Conservation (phyloP, 1,140 invertebrate genomes). For the Cherax quadricarinatus region DNA sequence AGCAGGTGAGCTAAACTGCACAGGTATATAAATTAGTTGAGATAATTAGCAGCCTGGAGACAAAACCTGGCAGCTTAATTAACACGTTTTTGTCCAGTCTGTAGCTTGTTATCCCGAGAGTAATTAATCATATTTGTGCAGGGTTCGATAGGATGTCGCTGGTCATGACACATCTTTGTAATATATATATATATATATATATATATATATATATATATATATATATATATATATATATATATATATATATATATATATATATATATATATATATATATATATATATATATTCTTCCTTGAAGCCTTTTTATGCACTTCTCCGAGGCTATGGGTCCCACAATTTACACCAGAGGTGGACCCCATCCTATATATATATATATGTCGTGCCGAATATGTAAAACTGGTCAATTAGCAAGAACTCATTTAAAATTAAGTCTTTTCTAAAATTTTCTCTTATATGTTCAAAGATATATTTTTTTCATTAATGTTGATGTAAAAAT, state of each 20-base stretch:
- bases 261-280: slow-evolving; percentile 5
- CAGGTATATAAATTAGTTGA: not conserved
- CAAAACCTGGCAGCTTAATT: not conserved
- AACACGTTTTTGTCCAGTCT: not conserved
- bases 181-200: not conserved
- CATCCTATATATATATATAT: too few species aligned
- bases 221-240: not conserved
- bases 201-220: not conserved
- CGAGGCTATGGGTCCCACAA: too few species aligned
- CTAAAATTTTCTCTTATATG: too few species aligned
- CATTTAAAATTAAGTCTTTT: too few species aligned
- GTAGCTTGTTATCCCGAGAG: not conserved
- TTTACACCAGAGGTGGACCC: too few species aligned
- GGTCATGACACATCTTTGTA: not conserved
- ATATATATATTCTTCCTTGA: not conserved
- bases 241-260: slow-evolving; percentile 6
- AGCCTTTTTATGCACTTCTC: too few species aligned
- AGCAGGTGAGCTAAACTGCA: not conserved
- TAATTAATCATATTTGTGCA: not conserved
- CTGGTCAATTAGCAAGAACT: too few species aligned
- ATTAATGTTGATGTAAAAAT: too few species aligned
- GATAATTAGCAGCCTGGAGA: not conserved
- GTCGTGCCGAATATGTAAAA: too few species aligned
- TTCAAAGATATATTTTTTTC: too few species aligned
- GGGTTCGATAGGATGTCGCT: too few species aligned